These are phyloP conservation scores for Elgonia sp. DNA, from an alignment of 2,888 invertebrate genomes.

Conservation along the genomic window DNA sequence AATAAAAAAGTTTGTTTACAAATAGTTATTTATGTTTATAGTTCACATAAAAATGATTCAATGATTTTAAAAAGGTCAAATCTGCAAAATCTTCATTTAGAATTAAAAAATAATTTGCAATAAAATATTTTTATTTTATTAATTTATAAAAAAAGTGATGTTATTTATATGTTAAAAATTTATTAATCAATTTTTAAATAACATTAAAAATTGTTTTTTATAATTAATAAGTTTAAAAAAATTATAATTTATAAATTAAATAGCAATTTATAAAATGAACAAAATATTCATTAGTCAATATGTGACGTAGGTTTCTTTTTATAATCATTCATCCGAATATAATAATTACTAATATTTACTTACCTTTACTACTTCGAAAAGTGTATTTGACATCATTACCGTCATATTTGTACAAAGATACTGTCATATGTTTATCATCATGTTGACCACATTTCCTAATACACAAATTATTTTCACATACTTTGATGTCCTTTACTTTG, in stretches of 20 bases:
- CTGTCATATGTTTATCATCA: neutral
- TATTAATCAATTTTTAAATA: no score
- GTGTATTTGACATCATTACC: neutral
- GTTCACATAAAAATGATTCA: no score
- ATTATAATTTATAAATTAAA: no score
- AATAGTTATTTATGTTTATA: neutral
- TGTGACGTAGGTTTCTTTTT: neutral
- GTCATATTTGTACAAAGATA: neutral
- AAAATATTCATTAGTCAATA: no score
- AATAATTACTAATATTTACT: neutral
- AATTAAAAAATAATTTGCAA: no score
- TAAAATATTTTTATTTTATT: neutral
- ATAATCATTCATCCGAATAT: neutral
- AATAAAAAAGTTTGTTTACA: neutral
- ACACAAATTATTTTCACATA: slow-evolving; percentile 1
- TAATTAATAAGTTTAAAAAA: no score
- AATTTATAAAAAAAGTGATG: no score
- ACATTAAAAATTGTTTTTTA: no score
- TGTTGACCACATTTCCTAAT: slow-evolving; percentile 3
- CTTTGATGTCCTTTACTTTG: neutral
- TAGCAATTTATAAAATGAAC: no score
- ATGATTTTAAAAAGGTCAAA: no score
- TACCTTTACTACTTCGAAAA: neutral
- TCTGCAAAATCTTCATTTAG: no score
- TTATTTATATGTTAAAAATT: no score